Evolutionary conservation across 2,888 invertebrate genomes (phyloP).

Genomic region (Plagodis pulveraria): DNA sequence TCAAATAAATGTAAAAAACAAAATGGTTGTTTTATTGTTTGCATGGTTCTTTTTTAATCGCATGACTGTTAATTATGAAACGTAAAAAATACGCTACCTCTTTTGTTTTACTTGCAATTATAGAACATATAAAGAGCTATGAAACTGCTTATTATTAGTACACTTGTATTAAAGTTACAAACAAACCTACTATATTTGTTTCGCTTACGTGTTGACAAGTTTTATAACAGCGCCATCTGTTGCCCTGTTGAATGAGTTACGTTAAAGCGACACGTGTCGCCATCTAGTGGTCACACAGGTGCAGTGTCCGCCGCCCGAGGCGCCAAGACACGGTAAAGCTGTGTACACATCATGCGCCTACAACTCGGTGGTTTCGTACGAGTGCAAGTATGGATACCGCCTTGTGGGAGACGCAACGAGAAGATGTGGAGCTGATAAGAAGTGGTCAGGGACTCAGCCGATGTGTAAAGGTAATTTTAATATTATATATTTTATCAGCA

Average conservation of each 20-base stretch:
- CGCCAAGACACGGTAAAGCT: slow-evolving; percentile 96
- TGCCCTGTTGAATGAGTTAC: slow-evolving; percentile 46
- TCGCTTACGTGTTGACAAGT: slow-evolving; percentile 18
- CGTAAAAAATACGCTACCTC: too few species aligned
- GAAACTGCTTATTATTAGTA: neutral
- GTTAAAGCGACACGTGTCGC: slow-evolving; percentile 79
- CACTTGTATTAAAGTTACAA: too few species aligned
- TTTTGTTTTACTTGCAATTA: neutral
- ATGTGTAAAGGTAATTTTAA: slow-evolving; percentile 92
- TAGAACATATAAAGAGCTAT: too few species aligned
- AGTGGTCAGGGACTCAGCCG: slow-evolving; percentile 97
- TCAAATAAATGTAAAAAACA: slow-evolving; percentile 68
- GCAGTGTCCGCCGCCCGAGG: slow-evolving; percentile 96
- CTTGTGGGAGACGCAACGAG: slow-evolving; percentile 95
- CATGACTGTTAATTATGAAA: slow-evolving; percentile 20
- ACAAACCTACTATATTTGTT: neutral
- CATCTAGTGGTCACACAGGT: slow-evolving; percentile 94
- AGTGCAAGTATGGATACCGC: slow-evolving; percentile 97
- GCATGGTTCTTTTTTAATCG: slow-evolving; percentile 24
- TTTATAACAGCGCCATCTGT: slow-evolving; percentile 56
- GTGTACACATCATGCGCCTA: slow-evolving; percentile 96
- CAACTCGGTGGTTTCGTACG: slow-evolving; percentile 97
- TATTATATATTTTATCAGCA: neutral
- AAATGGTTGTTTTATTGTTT: slow-evolving; percentile 68
- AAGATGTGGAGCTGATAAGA: slow-evolving; percentile 96